Evolutionary conservation across 2,888 invertebrate genomes (phyloP), one percentile per base, ranked within the genome.

Genomic region (Sympetrum striolatum): DNA sequence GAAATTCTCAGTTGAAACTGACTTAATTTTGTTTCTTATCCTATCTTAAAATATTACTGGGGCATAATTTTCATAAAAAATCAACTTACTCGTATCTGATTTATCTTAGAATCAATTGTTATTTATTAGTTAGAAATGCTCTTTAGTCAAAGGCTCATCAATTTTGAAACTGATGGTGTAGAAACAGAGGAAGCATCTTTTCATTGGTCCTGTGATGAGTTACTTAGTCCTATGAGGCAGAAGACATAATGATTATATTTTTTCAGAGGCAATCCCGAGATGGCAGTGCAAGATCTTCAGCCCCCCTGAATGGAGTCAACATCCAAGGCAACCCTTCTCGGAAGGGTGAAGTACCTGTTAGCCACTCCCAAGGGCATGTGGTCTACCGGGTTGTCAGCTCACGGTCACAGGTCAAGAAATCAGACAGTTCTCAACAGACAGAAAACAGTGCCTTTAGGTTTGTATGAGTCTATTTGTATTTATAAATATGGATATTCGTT

Each of bases 371-470:
- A 22, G 86, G 86, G 37, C 60, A 86, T 12, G 86, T 86, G 86
- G 86, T 86, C n/a, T 86, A 86, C n/a, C 35, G 86, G 91, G 94
- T 92, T 60, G 92, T 91, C 44, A 91, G 92, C 90, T 91, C 91
- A 81, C 90, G 91, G 64, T 91, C 92, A n/a, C 92, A 92, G 90
- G 92, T 92, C 31, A 94, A 92, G 92, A 95, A 95, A 92, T 94
- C 95, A 15, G 95, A 95, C 92, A 95, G 94, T 91, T 94, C 94
- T 22, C 95, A 95, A 92, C 95, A 95, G 92, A 95, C 95, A 1
- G 95, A 95, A 90, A 94, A 93, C 92, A 94, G 94, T 92, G 94
- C 94, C 90, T 95, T 94, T 93, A 94, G 94, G 92, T 93, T 60
- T 91, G 92, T 91, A 10, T 73, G 25, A 25, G n/a, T 12, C 73